Evolutionary conservation across 2,797 vertebrate genomes (phyloP).

Genomic region (Hoplostethus mediterraneus): DNA sequence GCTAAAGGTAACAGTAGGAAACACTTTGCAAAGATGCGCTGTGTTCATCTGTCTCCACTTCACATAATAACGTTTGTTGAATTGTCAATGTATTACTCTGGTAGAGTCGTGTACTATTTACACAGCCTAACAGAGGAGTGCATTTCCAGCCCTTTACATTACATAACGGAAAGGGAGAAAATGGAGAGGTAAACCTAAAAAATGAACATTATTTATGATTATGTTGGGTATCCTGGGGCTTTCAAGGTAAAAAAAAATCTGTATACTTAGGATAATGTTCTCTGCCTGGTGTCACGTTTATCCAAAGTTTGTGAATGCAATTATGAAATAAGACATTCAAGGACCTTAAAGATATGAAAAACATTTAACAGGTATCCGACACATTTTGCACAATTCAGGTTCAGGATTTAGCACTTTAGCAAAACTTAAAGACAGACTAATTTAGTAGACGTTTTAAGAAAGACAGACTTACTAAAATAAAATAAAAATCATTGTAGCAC

Average conservation of each 20-base stretch:
- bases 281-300: too few species aligned
- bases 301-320: too few species aligned
- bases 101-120: neutral
- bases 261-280: too few species aligned
- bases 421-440: slow-evolving; percentile 10
- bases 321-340: neutral
- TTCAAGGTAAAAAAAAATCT: neutral
- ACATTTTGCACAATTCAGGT: neutral
- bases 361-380: neutral
- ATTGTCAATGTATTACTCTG: neutral
- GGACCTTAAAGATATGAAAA: neutral
- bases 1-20: too few species aligned
- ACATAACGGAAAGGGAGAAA: neutral
- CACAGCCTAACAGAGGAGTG: neutral
- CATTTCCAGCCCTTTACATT: neutral
- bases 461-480: slow-evolving; percentile 37
- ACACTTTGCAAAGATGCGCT: too few species aligned
- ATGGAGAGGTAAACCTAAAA: slow-evolving; percentile 17
- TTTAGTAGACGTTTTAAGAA: slow-evolving; percentile 37
- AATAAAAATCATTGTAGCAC: slow-evolving; percentile 31
- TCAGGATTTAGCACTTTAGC: neutral
- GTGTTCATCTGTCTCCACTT: neutral
- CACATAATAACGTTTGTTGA: neutral
- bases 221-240: neutral
- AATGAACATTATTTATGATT: neutral